These are phyloP conservation scores for Python bivittatus DNA, from an alignment of 2,113 vertebrate genomes.

Conservation along the genomic window DNA sequence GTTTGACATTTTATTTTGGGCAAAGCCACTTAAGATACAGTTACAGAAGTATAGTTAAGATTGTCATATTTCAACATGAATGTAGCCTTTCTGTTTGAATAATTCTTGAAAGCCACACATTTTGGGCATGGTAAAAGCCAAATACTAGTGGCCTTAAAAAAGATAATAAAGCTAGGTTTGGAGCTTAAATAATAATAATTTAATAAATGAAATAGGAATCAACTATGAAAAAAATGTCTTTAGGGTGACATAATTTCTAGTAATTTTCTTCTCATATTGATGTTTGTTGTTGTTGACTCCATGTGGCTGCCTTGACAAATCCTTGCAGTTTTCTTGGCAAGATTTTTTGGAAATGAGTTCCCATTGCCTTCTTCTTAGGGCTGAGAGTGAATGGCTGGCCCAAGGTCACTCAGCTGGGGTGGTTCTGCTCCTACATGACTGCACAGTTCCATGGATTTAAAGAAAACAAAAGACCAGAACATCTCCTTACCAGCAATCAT, in stretches of 20 bases:
- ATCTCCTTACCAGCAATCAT: too few species aligned
- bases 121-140: background rate
- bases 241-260: background rate
- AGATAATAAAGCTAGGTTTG: background rate
- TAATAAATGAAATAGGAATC: background rate
- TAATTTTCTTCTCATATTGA: background rate
- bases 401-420: background rate
- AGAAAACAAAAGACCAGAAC: too few species aligned
- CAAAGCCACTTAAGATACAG: background rate
- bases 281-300: background rate
- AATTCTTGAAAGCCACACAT: background rate
- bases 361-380: background rate
- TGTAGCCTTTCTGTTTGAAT: background rate
- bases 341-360: background rate
- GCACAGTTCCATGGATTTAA: too few species aligned
- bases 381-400: background rate
- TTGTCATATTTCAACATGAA: background rate
- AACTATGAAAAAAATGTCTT: background rate
- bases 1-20: conserved; percentile 11
- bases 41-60: background rate
- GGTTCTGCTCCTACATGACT: too few species aligned
- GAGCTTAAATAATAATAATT: background rate
- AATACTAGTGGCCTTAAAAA: background rate
- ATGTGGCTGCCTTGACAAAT: background rate
- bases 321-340: background rate